phyloP scores from a whole-genome alignment of 1,140 invertebrate species.

The Leptinotarsa texana region DNA sequence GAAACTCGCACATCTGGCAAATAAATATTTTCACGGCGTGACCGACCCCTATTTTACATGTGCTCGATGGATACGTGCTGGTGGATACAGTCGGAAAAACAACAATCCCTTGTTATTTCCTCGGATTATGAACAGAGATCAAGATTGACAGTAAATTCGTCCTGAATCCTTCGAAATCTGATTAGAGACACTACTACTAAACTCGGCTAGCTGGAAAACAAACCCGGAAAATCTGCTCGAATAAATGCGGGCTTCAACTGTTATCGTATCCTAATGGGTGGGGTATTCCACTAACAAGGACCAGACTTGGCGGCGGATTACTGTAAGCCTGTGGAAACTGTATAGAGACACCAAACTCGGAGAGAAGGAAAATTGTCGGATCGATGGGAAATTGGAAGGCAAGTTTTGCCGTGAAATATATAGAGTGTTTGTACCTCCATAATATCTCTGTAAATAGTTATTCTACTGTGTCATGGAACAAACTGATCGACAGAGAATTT shows the following conservation, averaged over 20 bases:
- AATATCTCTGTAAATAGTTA: too few relatives aligned
- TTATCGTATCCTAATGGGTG: slow-evolving; percentile 23
- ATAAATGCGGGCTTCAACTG: slow-evolving; percentile 7
- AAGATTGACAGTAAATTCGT: slow-evolving; percentile 24
- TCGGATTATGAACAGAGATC: slow-evolving; percentile 21
- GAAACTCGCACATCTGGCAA: neutral
- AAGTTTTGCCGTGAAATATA: neutral
- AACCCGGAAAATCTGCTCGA: slow-evolving; percentile 18
- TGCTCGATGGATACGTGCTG: neutral
- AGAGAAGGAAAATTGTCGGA: slow-evolving; percentile 1
- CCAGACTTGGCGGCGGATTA: slow-evolving; percentile 20
- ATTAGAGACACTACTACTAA: slow-evolving; percentile 8
- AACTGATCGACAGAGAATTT: too few relatives aligned
- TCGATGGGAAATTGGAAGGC: neutral
- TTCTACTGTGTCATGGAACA: too few relatives aligned
- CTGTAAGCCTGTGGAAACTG: slow-evolving; percentile 23
- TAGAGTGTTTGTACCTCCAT: too few relatives aligned
- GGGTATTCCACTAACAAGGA: slow-evolving; percentile 22
- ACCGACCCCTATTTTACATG: neutral
- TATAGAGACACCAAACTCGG: slow-evolving; percentile 4
- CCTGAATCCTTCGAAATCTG: slow-evolving; percentile 18
- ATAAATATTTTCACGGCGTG: neutral
- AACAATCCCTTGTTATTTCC: slow-evolving; percentile 26
- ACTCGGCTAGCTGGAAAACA: slow-evolving; percentile 8
- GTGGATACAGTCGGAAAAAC: slow-evolving; percentile 4